Evolutionary conservation across 1,140 invertebrate genomes (phyloP).

Genomic region (Drosophila nebulosa): DNA sequence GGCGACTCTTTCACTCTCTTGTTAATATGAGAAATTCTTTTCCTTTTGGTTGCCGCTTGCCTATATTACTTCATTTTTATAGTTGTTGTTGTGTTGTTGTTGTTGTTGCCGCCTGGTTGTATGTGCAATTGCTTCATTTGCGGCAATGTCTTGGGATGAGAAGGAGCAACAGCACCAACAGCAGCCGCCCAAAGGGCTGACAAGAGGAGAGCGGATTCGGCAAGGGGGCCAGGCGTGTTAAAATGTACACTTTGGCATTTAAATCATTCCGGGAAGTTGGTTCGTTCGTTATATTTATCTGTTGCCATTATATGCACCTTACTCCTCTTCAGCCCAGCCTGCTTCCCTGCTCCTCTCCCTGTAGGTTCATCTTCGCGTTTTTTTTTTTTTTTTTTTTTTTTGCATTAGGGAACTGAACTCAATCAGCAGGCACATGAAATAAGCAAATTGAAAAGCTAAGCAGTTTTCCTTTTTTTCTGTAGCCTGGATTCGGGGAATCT

Average conservation of each 20-base stretch:
- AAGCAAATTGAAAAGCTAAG: conserved; percentile 69
- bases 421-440: conserved; percentile 44
- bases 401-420: conserved; percentile 33
- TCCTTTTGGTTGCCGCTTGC: conserved; percentile 4
- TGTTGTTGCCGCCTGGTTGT: conserved; percentile 55
- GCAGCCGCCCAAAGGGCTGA: not conserved
- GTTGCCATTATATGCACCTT: conserved; percentile 43
- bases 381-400: not conserved
- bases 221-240: conserved; percentile 62
- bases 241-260: conserved; percentile 77
- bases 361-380: too few relatives aligned
- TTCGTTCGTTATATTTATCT: conserved; percentile 71
- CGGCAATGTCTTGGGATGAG: conserved; percentile 51
- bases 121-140: conserved; percentile 75
- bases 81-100: conserved; percentile 25
- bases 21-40: not conserved
- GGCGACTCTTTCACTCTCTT: not conserved
- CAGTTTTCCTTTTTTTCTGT: conserved; percentile 27
- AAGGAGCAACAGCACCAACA: conserved; percentile 4
- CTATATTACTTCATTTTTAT: conserved; percentile 60
- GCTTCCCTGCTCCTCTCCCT: not conserved
- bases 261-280: conserved; percentile 74
- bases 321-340: not conserved
- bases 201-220: not conserved
- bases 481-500: not conserved